Evolutionary conservation across 2,113 vertebrate species (phyloP).

Genomic region (Labeo catla): DNA sequence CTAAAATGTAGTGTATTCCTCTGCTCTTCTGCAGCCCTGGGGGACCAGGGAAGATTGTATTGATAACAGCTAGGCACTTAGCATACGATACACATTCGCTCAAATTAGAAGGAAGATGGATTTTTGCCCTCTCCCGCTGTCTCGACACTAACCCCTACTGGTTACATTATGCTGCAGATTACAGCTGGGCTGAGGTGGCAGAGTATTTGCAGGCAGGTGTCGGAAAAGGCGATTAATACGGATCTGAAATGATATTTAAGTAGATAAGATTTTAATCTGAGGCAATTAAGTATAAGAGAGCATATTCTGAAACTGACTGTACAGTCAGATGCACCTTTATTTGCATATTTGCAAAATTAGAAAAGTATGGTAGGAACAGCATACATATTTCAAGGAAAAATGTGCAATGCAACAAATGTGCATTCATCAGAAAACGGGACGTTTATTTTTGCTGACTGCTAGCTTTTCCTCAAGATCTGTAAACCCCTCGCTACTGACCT

Average conservation of each 20-base stretch:
- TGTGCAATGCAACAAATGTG: background rate
- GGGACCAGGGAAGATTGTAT: constrained; percentile 44
- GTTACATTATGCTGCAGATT: constrained; percentile 22
- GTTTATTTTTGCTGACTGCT: background rate
- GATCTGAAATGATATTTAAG: constrained; percentile 11
- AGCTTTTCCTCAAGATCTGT: background rate
- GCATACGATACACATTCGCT: constrained; percentile 54
- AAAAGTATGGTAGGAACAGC: background rate
- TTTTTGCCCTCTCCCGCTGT: constrained; percentile 47
- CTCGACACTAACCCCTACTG: constrained; percentile 23
- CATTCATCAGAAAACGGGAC: background rate
- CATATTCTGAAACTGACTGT: background rate
- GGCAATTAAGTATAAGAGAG: background rate
- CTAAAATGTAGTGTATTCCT: background rate
- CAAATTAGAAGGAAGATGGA: constrained; percentile 53
- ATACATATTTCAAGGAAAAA: background rate
- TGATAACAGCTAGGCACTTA: constrained; percentile 51
- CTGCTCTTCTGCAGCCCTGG: background rate
- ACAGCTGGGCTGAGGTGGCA: constrained; percentile 16
- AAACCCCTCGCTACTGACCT: background rate
- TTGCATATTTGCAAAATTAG: background rate
- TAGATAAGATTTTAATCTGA: constrained; percentile 15
- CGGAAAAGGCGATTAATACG: background rate
- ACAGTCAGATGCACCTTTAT: background rate
- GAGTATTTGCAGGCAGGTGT: constrained; percentile 20